Conservation (phyloP, 2,113 vertebrate genomes). For the Taurulus bubalis region DNA sequence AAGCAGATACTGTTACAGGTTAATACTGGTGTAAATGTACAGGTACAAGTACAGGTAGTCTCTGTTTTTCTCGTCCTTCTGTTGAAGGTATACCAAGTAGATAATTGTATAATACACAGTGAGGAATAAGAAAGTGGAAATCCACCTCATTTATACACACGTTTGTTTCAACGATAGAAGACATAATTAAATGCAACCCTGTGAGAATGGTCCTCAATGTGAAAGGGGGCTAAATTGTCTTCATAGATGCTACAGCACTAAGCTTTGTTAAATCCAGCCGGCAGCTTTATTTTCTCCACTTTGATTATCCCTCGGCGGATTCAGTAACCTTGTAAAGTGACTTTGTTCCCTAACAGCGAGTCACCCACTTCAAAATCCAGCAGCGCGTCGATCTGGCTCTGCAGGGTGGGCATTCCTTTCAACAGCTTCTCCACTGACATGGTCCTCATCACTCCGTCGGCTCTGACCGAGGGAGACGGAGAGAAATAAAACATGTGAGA, state of each 20-base stretch:
- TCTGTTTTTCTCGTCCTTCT: not conserved
- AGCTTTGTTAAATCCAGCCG: not conserved
- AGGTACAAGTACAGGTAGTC: not conserved
- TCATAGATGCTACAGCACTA: not conserved
- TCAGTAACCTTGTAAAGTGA: slow-evolving; percentile 22
- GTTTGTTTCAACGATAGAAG: not conserved
- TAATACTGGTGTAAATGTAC: not conserved
- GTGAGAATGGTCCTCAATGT: not conserved
- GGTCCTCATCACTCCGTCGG: slow-evolving; percentile 96
- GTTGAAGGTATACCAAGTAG: not conserved
- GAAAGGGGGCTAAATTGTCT: not conserved
- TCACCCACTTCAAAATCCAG: slow-evolving; percentile 96
- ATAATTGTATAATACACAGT: not conserved
- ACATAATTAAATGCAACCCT: not conserved
- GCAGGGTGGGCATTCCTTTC: slow-evolving; percentile 96
- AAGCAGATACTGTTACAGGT: not conserved
- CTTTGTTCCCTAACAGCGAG: slow-evolving; percentile 13
- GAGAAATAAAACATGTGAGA: slow-evolving; percentile 11
- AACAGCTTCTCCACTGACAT: slow-evolving; percentile 97
- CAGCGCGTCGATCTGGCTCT: slow-evolving; percentile 96
- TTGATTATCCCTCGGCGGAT: not conserved
- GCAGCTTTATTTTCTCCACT: not conserved
- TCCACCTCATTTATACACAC: not conserved
- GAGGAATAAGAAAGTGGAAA: not conserved
- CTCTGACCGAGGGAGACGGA: slow-evolving; percentile 75